Evolutionary conservation across 1,140 invertebrate genomes (phyloP), one percentile per base, ranked within the genome.

Genomic region (Ceratitis capitata): DNA sequence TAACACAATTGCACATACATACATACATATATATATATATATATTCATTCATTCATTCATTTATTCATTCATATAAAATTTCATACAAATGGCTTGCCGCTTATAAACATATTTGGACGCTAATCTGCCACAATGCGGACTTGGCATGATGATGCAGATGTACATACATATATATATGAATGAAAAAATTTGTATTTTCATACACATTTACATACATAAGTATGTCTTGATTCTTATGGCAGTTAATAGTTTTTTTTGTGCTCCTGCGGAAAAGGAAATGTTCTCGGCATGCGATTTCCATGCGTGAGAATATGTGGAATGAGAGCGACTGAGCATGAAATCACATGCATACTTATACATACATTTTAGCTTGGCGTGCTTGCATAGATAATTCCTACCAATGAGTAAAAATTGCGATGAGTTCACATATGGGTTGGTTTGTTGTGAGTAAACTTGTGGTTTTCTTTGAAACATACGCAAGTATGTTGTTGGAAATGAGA

Each of bases 71-170:
- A n/a, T n/a, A n/a, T n/a, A n/a, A n/a, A n/a, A n/a, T 53, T 69
- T 69, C 32, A 35, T 39, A 69, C 29, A 78, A 78, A 78, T 45
- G 45, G 14, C 39, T 45, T 45, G 69, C 39, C n/a, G 69, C 69
- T 74, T 74, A 42, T 78, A 45, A 78, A 45, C 69, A 78, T 78
- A 78, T 78, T 78, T 78, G 19, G 42, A 35, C 69, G 69, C 69
- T 78, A 78, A 78, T 78, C 69, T 42, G 42, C 69, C 69, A 78
- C 69, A 78, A 78, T 78, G 39, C 42, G 16, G n/a, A 45, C 69
- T 42, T 78, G 45, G 69, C 7, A 42, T 78, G 35, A n/a, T n/a
- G n/a, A n/a, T n/a, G n/a, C n/a, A n/a, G n/a, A n/a, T n/a, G n/a
- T n/a, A n/a, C 26, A 12, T 7, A 61, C 4, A 19, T 56, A 56